phyloP scores from a whole-genome alignment of 2,888 invertebrate genomes.

The Agriotes lineatus region DNA sequence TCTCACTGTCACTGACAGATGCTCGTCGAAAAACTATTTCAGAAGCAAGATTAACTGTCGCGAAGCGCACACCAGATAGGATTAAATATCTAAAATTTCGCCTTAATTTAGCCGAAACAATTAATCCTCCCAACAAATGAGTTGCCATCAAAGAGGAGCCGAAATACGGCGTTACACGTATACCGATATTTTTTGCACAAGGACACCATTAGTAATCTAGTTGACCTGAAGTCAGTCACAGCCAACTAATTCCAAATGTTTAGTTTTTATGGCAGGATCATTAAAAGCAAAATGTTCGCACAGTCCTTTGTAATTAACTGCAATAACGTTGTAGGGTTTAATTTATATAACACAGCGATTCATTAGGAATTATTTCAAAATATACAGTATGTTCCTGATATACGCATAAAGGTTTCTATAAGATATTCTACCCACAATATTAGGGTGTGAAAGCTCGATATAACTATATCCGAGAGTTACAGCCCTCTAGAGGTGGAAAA shows the following conservation, averaged over 20 bases:
- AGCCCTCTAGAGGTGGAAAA: too few relatives aligned
- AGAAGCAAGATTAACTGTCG: constrained; percentile 51
- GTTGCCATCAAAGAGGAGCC: constrained; percentile 17
- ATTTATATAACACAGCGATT: too few relatives aligned
- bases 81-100: constrained; percentile 51
- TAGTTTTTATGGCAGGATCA: neutral
- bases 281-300: too few relatives aligned
- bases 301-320: too few relatives aligned
- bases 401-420: too few relatives aligned
- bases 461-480: too few relatives aligned
- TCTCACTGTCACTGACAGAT: constrained; percentile 59
- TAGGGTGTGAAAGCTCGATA: too few relatives aligned
- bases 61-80: constrained; percentile 46
- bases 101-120: constrained; percentile 36
- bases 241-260: neutral
- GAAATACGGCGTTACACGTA: constrained; percentile 25
- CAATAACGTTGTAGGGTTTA: too few relatives aligned
- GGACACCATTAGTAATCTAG: constrained; percentile 16
- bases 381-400: too few relatives aligned
- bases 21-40: constrained; percentile 56
- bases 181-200: constrained; percentile 17
- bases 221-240: constrained; percentile 1
- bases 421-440: too few relatives aligned
- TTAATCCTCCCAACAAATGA: constrained; percentile 33
- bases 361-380: too few relatives aligned